Conservation (phyloP, 1,140 invertebrate genomes). For the Lordiphosa clarofinis region DNA sequence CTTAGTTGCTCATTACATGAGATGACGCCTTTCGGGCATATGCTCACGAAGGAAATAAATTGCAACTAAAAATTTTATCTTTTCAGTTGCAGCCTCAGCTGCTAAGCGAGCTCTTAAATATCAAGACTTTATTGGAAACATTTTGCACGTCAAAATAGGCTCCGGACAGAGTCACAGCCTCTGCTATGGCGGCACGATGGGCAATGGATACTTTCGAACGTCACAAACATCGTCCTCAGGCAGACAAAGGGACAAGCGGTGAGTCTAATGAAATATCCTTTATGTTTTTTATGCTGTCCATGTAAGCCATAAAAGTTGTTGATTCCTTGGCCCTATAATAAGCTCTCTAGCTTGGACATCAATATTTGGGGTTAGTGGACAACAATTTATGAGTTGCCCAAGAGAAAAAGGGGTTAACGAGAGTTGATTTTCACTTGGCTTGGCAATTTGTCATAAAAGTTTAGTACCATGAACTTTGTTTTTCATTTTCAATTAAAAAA, state of each 20-base stretch:
- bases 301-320: slow-evolving; percentile 35
- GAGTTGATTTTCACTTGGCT: slow-evolving; percentile 19
- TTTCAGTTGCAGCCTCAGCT: slow-evolving; percentile 36
- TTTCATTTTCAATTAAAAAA: not conserved
- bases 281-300: too few relatives aligned
- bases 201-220: slow-evolving; percentile 79
- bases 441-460: slow-evolving; percentile 21
- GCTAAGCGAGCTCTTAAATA: not conserved
- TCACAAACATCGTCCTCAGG: slow-evolving; percentile 73
- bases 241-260: slow-evolving; percentile 75
- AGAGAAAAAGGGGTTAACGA: slow-evolving; percentile 5
- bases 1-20: slow-evolving; percentile 32
- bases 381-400: slow-evolving; percentile 38
- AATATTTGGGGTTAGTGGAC: slow-evolving; percentile 59
- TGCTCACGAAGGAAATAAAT: slow-evolving; percentile 29
- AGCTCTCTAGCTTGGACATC: slow-evolving; percentile 41
- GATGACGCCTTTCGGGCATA: slow-evolving; percentile 6
- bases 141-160: slow-evolving; percentile 79
- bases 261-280: slow-evolving; percentile 48
- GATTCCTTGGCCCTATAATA: slow-evolving; percentile 20
- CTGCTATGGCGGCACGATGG: slow-evolving; percentile 79
- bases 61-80: slow-evolving; percentile 30
- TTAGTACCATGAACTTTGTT: slow-evolving; percentile 18
- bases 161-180: slow-evolving; percentile 80
- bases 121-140: slow-evolving; percentile 33